Evolutionary conservation across 2,113 vertebrate genomes (phyloP), one percentile per base, ranked within the genome.

Genomic region (Micronycteris hirsuta): DNA sequence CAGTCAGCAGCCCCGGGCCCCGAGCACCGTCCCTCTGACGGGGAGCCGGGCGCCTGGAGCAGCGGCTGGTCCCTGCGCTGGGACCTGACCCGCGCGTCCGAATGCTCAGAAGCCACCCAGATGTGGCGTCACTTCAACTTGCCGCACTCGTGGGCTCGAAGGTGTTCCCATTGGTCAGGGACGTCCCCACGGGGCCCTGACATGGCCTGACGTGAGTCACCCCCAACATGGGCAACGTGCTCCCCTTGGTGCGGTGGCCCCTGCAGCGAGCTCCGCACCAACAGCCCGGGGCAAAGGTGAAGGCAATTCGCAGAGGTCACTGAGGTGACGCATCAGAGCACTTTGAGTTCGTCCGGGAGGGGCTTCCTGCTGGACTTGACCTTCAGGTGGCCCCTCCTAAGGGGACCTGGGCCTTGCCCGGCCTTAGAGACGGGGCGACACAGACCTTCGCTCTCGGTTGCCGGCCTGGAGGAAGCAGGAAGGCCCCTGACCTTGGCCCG

Each of bases 151-250:
- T 22, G n/a, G 22, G 13, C 24, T 7, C 2, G 36, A 14, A 52
- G 10, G 17, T 14, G 26, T 20, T 28, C 73, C 87, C 58, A 11
- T 24, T 7, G 17, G 33, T 3, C 63, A 12, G 17, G 24, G 65
- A 24, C 58, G 12, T 12, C 58, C 19, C 56, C 11, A 0, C 0
- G n/a, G n/a, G n/a, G n/a, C n/a, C n/a, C n/a, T n/a, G n/a, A n/a
- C n/a, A n/a, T n/a, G n/a, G n/a, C n/a, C n/a, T n/a, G n/a, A n/a
- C n/a, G n/a, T n/a, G n/a, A 81, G 36, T 54, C 31, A 24, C 1
- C 19, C 2, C 3, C 16, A 15, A 47, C 4, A 10, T 1, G 3
- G 1, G 3, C 47, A 4, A 2, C 7, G 0, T 12, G 47, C 38
- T 68, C 10, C 52, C 22, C 52, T 28, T 4, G 0, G 26, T 0